Conservation (phyloP, 2,797 vertebrate species). For the Podargus strigoides region DNA sequence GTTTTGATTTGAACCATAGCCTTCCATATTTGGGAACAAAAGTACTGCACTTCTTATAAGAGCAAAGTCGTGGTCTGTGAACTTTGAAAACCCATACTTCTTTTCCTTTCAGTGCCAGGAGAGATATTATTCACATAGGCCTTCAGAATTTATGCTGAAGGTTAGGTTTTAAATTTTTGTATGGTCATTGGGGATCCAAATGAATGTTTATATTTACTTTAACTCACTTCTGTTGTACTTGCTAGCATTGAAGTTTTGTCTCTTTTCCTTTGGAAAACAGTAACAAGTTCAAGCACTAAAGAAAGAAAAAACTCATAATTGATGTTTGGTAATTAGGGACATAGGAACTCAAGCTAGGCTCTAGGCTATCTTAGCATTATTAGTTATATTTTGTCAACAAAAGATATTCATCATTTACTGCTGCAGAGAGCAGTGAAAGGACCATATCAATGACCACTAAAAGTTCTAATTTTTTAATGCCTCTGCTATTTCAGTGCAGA, state of each 20-base stretch:
- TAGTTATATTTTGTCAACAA: constrained; percentile 27
- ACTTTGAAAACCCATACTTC: background rate
- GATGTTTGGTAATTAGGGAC: background rate
- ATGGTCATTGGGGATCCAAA: background rate
- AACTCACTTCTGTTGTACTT: background rate
- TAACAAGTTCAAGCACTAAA: background rate
- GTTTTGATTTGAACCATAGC: background rate
- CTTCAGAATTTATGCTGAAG: background rate
- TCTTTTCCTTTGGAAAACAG: background rate
- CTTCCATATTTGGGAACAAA: background rate
- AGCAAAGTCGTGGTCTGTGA: background rate
- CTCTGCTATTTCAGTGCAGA: background rate
- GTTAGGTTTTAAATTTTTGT: background rate
- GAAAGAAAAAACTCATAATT: background rate
- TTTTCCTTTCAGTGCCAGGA: background rate
- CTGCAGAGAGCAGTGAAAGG: background rate
- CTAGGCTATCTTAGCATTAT: background rate
- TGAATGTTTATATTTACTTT: background rate
- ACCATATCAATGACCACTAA: background rate
- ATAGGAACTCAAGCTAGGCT: background rate
- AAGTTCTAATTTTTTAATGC: background rate
- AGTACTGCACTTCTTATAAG: background rate
- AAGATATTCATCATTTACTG: background rate
- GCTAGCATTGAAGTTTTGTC: background rate
- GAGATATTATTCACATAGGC: background rate